These are phyloP conservation scores for Takifugu bimaculatus DNA, from an alignment of 2,113 vertebrate species.

Conservation along the genomic window DNA sequence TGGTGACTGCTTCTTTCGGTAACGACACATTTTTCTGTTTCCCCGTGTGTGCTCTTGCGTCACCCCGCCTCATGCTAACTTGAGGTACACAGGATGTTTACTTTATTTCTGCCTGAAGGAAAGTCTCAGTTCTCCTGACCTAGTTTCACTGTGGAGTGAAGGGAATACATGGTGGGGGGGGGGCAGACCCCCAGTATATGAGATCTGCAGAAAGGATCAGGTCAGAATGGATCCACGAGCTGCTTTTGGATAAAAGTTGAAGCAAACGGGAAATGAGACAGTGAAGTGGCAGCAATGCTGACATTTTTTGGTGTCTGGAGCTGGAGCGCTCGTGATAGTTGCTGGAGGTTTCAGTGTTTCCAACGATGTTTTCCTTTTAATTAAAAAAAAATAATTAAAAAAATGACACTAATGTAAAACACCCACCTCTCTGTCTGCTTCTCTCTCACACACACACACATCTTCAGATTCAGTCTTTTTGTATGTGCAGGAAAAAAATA, in stretches of 20 bases:
- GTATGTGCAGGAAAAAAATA: background rate
- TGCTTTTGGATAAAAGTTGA: background rate
- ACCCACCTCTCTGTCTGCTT: background rate
- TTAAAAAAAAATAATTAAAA: background rate
- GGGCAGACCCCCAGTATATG: conserved; percentile 50
- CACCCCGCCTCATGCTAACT: conserved; percentile 42
- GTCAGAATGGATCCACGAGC: conserved; percentile 8
- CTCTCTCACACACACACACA: background rate
- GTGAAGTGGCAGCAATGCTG: background rate
- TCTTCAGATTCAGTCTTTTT: background rate
- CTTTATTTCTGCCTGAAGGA: conserved; percentile 52
- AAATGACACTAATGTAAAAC: background rate
- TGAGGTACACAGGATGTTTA: conserved; percentile 65
- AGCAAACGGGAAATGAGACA: background rate
- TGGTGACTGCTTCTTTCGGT: background rate
- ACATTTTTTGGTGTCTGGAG: background rate
- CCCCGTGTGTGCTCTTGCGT: conserved; percentile 14
- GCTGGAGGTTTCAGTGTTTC: no score
- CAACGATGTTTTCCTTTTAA: no score
- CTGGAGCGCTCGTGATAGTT: no score
- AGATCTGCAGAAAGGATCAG: conserved; percentile 21
- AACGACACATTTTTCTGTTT: conserved; percentile 18
- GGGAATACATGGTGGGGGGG: conserved; percentile 39
- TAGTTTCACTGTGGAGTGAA: conserved; percentile 54
- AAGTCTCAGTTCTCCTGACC: conserved; percentile 66